phyloP scores from a whole-genome alignment of 35 echinoderm and acorn worm species.

The Diadema setosum region DNA sequence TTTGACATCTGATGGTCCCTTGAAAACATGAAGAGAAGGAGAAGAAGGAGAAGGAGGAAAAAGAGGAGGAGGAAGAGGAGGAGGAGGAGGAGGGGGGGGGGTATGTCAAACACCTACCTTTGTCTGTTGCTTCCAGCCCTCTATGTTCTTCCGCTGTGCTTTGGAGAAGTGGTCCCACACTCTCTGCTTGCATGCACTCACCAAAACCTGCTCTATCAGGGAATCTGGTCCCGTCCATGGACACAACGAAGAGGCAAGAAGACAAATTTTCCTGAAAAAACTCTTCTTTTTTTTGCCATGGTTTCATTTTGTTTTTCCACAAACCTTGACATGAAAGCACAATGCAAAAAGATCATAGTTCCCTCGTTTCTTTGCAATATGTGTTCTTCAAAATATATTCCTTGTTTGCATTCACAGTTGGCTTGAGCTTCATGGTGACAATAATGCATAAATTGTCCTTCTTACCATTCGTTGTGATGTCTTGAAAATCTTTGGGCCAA shows the following conservation, averaged over 20 bases:
- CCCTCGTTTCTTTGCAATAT: not conserved
- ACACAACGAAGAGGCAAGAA: no score
- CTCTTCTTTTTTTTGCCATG: no score
- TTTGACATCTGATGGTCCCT: no score
- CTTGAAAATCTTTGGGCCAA: no score
- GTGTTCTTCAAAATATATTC: not conserved
- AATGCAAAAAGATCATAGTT: not conserved
- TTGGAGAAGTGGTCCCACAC: slow-evolving; percentile 97
- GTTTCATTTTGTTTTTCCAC: not conserved
- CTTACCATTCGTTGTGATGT: no score
- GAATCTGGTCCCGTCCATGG: slow-evolving; percentile 74
- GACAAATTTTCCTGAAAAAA: no score
- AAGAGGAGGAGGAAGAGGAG: no score
- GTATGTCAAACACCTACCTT: slow-evolving; percentile 61
- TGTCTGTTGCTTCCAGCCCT: slow-evolving; percentile 72
- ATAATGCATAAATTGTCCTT: no score
- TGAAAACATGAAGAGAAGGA: no score
- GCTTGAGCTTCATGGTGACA: no score
- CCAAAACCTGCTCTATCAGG: slow-evolving; percentile 88
- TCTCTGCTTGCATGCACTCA: slow-evolving; percentile 89
- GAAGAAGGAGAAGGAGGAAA: no score
- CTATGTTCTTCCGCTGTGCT: slow-evolving; percentile 88
- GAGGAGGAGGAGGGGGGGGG: no score
- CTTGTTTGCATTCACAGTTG: not conserved
- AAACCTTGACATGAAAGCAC: not conserved